These are phyloP conservation scores for Alauda arvensis DNA, from an alignment of 2,797 vertebrate genomes.

Conservation along the genomic window DNA sequence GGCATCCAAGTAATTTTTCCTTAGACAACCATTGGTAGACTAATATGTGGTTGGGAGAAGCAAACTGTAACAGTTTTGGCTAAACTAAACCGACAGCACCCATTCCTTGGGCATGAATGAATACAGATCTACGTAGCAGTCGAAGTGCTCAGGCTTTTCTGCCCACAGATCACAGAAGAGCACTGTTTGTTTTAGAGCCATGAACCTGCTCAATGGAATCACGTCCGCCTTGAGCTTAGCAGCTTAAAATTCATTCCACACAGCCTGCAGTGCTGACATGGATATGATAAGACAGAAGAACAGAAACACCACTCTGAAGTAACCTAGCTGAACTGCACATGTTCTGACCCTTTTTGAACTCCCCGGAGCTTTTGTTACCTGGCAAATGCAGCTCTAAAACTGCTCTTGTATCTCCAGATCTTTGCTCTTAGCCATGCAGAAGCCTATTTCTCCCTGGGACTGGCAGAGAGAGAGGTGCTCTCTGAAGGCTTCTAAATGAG, in stretches of 20 bases:
- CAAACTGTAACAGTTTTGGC: not conserved
- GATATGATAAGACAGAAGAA: slow-evolving; percentile 95
- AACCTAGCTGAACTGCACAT: slow-evolving; percentile 86
- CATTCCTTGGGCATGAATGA: not conserved
- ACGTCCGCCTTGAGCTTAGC: slow-evolving; percentile 71
- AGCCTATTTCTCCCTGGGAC: slow-evolving; percentile 86
- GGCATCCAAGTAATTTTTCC: not conserved
- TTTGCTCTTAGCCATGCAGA: slow-evolving; percentile 90
- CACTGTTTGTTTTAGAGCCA: slow-evolving; percentile 72
- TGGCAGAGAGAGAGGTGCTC: slow-evolving; percentile 70
- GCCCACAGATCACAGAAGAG: slow-evolving; percentile 57
- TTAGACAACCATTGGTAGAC: not conserved
- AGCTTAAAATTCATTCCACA: slow-evolving; percentile 84
- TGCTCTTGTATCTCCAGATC: slow-evolving; percentile 83
- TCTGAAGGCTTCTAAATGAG: slow-evolving; percentile 85
- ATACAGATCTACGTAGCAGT: not conserved
- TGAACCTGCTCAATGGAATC: slow-evolving; percentile 80
- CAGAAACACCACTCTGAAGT: slow-evolving; percentile 86
- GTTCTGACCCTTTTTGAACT: slow-evolving; percentile 85
- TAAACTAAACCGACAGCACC: not conserved
- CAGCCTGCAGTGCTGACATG: slow-evolving; percentile 91
- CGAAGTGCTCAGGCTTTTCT: slow-evolving; percentile 18
- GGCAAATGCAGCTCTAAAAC: slow-evolving; percentile 78
- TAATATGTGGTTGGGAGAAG: not conserved
- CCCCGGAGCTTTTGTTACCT: slow-evolving; percentile 85